These are phyloP conservation scores for Rhinichthys klamathensis DNA, from an alignment of 2,113 vertebrate species.

Conservation along the genomic window DNA sequence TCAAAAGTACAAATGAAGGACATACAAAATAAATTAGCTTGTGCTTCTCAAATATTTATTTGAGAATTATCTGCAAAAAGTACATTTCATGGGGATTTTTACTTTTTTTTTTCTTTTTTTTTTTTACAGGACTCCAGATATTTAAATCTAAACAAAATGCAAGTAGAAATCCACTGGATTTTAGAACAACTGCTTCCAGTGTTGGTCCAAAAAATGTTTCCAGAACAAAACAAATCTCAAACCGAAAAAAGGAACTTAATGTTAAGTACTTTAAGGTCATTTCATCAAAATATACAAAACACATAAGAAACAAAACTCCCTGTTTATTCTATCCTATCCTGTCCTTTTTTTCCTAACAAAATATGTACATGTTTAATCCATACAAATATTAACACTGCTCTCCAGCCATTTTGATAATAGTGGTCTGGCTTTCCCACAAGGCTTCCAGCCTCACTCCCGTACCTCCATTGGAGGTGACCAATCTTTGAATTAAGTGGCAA, in stretches of 20 bases:
- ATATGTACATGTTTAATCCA: slow-evolving; percentile 50
- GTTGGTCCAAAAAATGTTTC: slow-evolving; percentile 31
- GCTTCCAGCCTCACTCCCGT: slow-evolving; percentile 26
- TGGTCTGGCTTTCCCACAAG: slow-evolving; percentile 35
- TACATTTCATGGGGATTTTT: slow-evolving; percentile 52
- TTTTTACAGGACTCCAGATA: slow-evolving; percentile 58
- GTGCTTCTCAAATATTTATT: slow-evolving; percentile 11
- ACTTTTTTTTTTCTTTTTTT: slow-evolving; percentile 31
- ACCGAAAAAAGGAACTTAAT: slow-evolving; percentile 55
- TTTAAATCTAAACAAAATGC: slow-evolving; percentile 55
- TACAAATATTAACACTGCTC: slow-evolving; percentile 62
- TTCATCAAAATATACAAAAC: slow-evolving; percentile 55
- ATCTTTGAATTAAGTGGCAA: slow-evolving; percentile 51
- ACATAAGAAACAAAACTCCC: slow-evolving; percentile 34
- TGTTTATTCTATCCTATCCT: slow-evolving; percentile 42
- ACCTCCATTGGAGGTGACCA: slow-evolving; percentile 60
- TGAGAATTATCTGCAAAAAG: slow-evolving; percentile 21
- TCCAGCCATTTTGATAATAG: slow-evolving; percentile 46
- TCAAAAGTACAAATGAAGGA: slow-evolving; percentile 30
- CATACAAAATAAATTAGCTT: slow-evolving; percentile 47
- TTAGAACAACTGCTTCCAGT: slow-evolving; percentile 57
- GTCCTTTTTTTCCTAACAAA: slow-evolving; percentile 40
- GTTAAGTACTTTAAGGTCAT: slow-evolving; percentile 58
- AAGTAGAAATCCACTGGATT: slow-evolving; percentile 74
- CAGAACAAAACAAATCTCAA: slow-evolving; percentile 49